Conservation (phyloP, 2,888 invertebrate genomes). For the Drosophila mercatorum region DNA sequence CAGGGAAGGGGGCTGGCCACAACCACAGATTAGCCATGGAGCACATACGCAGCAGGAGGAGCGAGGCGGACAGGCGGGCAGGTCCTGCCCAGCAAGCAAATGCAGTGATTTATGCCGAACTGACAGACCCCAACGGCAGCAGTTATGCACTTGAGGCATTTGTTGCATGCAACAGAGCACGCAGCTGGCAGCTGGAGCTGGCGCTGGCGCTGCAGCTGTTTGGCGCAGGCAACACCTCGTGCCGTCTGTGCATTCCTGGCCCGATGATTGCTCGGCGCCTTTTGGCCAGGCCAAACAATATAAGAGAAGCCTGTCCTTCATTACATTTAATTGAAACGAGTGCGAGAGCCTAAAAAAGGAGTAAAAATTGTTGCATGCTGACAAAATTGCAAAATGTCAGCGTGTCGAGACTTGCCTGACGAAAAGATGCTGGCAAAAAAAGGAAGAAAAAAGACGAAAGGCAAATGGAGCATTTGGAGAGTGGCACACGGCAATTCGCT, state of each 20-base stretch:
- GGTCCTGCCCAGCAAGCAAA: conserved; percentile 55
- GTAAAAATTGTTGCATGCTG: conserved; percentile 39
- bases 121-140: conserved; percentile 45
- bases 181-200: conserved; percentile 10
- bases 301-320: conserved; percentile 51
- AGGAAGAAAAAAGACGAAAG: conserved; percentile 9
- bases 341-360: conserved; percentile 17
- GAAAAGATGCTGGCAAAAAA: conserved; percentile 12
- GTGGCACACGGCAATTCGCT: conserved; percentile 62
- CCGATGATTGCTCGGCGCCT: conserved; percentile 51
- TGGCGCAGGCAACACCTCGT: conserved; percentile 59
- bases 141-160: conserved; percentile 76
- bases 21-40: conserved; percentile 55
- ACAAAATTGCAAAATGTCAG: conserved; percentile 60
- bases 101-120: conserved; percentile 72
- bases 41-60: conserved; percentile 7
- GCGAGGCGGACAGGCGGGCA: not conserved
- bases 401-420: conserved; percentile 25
- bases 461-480: conserved; percentile 44
- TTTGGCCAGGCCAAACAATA: conserved; percentile 35
- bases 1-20: not conserved
- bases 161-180: conserved; percentile 65
- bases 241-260: conserved; percentile 66
- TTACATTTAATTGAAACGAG: conserved; percentile 60
- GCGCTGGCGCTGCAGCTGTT: conserved; percentile 1